Base-by-base conservation (phyloP, 2,888 invertebrate genomes). In the Rhagophthalmus giganteus region DNA sequence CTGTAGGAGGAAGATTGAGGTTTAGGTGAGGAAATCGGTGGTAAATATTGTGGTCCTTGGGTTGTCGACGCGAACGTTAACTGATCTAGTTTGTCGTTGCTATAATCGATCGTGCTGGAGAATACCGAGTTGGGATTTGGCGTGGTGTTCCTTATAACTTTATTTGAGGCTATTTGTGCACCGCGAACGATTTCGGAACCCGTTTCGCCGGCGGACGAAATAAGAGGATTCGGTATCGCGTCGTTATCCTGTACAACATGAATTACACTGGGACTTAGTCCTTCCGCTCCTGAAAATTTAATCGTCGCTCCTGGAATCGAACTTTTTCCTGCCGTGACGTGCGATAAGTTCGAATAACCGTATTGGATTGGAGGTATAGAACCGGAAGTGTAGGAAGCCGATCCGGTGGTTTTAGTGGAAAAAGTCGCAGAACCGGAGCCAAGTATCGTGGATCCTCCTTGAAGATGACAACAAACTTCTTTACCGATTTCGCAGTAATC, bases 381-480 rank as follows among this genome's bases (percentile, higher is more conserved):
- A 39, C 7, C 10, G 30, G 28, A 24, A 12, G 48, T 7, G 25
- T 20, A 14, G 10, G 25, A 32, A 10, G 15, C 11, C 9, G 38
- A 8, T 12, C 20, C 2, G 14, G 20, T 10, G 1, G 15, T 10
- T n/a, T 24, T 9, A 3, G 34, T 9, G 8, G 11, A 7, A 12
- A 2, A 2, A 10, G 2, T 6, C 7, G 4, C 1, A 4, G 9
- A 42, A 2, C 33, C n/a, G 6, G 37, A 25, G 6, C 25, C 9
- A 8, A 9, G 12, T 7, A 14, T 7, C 10, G 14, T 24, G 4
- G 49, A 34, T 26, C 32, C 16, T 53, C 14, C 20, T 20, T 37
- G 50, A 6, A 34, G 27, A 7, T 73, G 45, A 59, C 78, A 78
- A 59, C 78, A 78, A 1, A 73, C 65, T 67, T 78, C 71, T 6